These are phyloP conservation scores for Coronaproctus castanopsis DNA, from an alignment of 2,888 invertebrate species.

Conservation along the genomic window DNA sequence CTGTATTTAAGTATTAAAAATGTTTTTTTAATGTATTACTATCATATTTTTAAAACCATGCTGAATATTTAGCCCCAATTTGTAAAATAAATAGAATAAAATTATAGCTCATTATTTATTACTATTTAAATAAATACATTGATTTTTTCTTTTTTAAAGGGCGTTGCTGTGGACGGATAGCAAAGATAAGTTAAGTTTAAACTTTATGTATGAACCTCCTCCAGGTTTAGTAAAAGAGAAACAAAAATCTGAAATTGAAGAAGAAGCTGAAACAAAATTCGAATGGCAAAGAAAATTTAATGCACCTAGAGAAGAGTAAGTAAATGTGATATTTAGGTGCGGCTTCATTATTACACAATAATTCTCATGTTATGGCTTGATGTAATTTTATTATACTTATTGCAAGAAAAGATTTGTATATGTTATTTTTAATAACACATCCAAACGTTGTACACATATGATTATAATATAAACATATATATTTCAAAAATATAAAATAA, in stretches of 20 bases:
- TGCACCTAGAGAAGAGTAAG: constrained; percentile 79
- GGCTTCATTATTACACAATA: too few species aligned
- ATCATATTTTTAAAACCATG: too few species aligned
- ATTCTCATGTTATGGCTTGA: background rate
- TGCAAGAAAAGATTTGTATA: background rate
- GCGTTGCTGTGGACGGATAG: constrained; percentile 94
- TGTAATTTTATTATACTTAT: background rate
- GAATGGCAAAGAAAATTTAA: constrained; percentile 99
- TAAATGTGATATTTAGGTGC: constrained; percentile 11
- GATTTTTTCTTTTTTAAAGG: constrained; percentile 30
- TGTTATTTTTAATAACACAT: too few species aligned
- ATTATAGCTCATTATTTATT: too few species aligned
- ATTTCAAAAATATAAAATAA: too few species aligned
- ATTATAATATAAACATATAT: background rate
- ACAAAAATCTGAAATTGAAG: constrained; percentile 61
- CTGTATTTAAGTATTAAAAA: too few species aligned
- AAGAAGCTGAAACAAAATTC: constrained; percentile 94
- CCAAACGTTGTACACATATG: background rate
- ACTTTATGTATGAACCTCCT: constrained; percentile 99
- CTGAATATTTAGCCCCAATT: background rate
- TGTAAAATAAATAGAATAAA: background rate
- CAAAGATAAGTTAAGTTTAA: constrained; percentile 92
- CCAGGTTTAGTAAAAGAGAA: constrained; percentile 72
- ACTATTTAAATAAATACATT: background rate
- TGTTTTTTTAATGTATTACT: too few species aligned